Percentiles rank a stretch among this genome's conserved stretches.
phyloP scores from a whole-genome alignment of 2,888 invertebrate genomes.

The Pachydiplax longipennis region DNA sequence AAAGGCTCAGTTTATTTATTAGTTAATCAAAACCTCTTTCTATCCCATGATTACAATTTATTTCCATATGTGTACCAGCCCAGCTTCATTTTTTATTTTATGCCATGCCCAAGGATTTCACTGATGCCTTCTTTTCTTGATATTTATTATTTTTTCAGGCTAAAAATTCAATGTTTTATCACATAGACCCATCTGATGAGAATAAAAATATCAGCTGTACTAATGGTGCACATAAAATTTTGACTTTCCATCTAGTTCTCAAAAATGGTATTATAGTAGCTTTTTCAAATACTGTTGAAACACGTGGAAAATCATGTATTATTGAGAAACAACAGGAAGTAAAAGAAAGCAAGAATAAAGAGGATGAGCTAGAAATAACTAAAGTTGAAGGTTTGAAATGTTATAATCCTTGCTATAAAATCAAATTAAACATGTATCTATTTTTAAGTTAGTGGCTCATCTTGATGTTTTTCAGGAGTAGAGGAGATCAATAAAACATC shows the following conservation, averaged over 20 bases:
- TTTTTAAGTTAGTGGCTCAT: not conserved
- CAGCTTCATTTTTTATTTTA: too few species aligned
- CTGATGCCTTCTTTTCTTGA: too few species aligned
- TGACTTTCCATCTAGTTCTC: not conserved
- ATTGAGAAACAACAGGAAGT: not conserved
- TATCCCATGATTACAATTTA: too few species aligned
- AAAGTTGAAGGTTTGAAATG: not conserved
- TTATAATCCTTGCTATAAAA: not conserved
- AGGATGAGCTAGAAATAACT: not conserved
- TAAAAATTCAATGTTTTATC: not conserved
- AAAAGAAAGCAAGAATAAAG: not conserved
- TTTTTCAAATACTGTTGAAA: not conserved
- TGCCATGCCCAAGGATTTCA: too few species aligned
- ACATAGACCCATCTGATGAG: not conserved
- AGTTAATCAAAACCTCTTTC: too few species aligned
- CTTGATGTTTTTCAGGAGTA: not conserved
- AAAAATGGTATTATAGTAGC: not conserved
- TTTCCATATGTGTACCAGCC: too few species aligned
- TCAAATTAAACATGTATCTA: not conserved
- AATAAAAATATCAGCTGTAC: not conserved
- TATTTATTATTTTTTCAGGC: not conserved
- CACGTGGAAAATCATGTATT: not conserved
- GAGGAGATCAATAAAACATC: not conserved
- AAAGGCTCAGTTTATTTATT: too few species aligned
- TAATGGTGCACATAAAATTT: not conserved